phyloP scores from a whole-genome alignment of 2,797 vertebrate species.

The Sciurus carolinensis region DNA sequence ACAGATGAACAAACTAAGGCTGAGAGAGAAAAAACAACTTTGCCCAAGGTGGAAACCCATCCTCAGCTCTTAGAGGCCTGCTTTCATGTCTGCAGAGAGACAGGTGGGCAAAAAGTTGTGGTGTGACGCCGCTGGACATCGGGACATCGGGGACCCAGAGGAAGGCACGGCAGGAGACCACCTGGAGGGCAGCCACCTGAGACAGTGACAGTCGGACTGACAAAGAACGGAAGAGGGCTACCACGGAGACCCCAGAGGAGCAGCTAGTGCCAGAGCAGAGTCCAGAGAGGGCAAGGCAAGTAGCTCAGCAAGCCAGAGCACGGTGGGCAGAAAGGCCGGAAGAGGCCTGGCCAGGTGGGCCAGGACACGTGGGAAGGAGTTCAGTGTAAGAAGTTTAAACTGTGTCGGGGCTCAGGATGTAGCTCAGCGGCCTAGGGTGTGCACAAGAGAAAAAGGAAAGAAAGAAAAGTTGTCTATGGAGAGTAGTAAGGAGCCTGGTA shows the following conservation, averaged over 20 bases:
- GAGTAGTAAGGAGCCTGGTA: not conserved
- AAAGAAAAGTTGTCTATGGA: too few relatives aligned
- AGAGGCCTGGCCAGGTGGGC: not conserved
- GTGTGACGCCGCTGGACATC: accelerated
- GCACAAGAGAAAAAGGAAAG: not conserved
- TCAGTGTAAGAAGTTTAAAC: not conserved
- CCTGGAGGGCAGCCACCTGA: not conserved
- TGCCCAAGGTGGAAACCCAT: not conserved
- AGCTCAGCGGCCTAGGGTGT: not conserved
- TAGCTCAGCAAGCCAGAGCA: too few relatives aligned
- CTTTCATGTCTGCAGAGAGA: not conserved
- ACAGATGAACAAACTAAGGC: not conserved
- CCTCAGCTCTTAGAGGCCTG: not conserved
- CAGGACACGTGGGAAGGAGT: not conserved
- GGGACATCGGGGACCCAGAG: not conserved
- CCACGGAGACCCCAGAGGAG: not conserved
- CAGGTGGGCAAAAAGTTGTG: not conserved
- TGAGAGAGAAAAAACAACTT: not conserved
- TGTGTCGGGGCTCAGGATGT: not conserved
- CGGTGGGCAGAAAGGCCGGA: too few relatives aligned
- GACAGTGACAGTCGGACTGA: not conserved
- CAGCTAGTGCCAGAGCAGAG: too few relatives aligned
- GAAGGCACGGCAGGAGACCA: not conserved
- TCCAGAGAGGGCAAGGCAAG: too few relatives aligned
- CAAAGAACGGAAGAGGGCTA: not conserved